phyloP scores from a whole-genome alignment of 2,888 invertebrate genomes.

The Pharmacophagus antenor region DNA sequence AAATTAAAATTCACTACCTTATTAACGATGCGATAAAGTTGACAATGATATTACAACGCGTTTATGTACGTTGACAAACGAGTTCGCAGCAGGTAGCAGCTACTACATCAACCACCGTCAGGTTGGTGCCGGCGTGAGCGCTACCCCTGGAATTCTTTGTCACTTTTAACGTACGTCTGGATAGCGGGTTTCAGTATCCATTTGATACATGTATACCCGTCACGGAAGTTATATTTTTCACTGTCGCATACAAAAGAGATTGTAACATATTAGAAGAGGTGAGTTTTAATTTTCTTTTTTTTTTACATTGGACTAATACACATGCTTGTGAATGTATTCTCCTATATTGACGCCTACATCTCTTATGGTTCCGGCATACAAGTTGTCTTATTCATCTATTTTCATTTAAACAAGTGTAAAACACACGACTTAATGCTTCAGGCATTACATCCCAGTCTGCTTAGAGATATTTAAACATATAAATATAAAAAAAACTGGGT shows the following conservation, averaged over 20 bases:
- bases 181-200: slow-evolving; percentile 45
- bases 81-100: slow-evolving; percentile 58
- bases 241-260: not conserved
- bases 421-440: too few relatives aligned
- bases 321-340: too few relatives aligned
- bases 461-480: too few relatives aligned
- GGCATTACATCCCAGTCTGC: too few relatives aligned
- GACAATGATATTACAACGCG: not conserved
- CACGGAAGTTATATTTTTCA: slow-evolving; percentile 8
- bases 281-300: too few relatives aligned
- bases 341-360: too few relatives aligned
- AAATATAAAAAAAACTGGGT: too few relatives aligned
- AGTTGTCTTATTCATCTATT: too few relatives aligned
- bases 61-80: slow-evolving; percentile 58
- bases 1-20: not conserved
- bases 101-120: slow-evolving; percentile 59
- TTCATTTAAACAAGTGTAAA: too few relatives aligned
- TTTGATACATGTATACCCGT: slow-evolving; percentile 28
- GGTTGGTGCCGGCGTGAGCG: slow-evolving; percentile 49
- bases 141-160: slow-evolving; percentile 61
- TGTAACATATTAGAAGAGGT: not conserved
- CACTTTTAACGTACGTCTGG: slow-evolving; percentile 58
- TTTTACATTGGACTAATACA: too few relatives aligned
- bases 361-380: too few relatives aligned
- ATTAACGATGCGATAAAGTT: not conserved